phyloP scores from a whole-genome alignment of 1,140 invertebrate genomes.

The Formica exsecta region DNA sequence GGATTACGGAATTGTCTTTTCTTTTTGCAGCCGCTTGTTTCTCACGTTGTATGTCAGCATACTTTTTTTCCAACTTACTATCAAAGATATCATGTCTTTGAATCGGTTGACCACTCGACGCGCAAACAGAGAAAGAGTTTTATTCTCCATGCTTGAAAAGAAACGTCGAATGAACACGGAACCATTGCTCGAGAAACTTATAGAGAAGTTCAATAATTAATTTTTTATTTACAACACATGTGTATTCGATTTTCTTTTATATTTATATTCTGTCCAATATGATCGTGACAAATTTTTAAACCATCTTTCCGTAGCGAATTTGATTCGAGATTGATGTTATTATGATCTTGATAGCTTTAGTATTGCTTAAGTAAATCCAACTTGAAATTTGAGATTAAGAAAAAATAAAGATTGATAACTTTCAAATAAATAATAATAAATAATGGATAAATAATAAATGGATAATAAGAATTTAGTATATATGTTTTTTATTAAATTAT shows the following conservation, averaged over 20 bases:
- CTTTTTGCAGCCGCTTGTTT: slow-evolving; percentile 47
- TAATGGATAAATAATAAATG: neutral
- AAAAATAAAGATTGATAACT: neutral
- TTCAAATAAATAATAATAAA: neutral
- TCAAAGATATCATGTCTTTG: slow-evolving; percentile 51
- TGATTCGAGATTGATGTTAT: neutral
- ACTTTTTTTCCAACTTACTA: slow-evolving; percentile 30
- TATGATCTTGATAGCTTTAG: neutral
- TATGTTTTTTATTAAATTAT: neutral
- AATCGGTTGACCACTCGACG: slow-evolving; percentile 27
- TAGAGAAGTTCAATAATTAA: neutral
- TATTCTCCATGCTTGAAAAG: slow-evolving; percentile 8
- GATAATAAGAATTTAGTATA: neutral
- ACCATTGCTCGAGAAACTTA: neutral
- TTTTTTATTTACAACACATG: slow-evolving; percentile 11
- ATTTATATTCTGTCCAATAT: neutral
- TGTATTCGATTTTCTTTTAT: neutral
- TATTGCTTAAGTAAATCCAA: neutral
- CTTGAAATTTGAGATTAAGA: neutral
- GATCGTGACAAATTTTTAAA: neutral
- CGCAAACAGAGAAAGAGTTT: slow-evolving; percentile 33
- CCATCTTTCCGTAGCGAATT: neutral
- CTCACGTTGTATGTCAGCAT: slow-evolving; percentile 54
- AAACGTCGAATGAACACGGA: slow-evolving; percentile 28
- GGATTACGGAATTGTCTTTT: slow-evolving; percentile 12